phyloP scores from a whole-genome alignment of 2,888 invertebrate species.

The Hemistola chrysoprasaria region DNA sequence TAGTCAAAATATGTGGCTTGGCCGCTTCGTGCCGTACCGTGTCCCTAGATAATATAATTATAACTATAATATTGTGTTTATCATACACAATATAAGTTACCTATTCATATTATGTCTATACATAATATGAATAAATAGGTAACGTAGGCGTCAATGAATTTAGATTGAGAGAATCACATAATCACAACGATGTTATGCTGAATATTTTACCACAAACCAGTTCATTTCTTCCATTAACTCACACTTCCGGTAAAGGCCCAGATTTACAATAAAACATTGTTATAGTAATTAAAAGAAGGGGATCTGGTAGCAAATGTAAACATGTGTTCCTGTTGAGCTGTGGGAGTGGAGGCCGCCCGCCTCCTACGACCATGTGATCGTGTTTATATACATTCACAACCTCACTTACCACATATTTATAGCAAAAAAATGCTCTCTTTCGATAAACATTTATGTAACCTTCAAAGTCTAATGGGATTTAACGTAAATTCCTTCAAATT shows the following conservation, averaged over 20 bases:
- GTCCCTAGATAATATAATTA: no score
- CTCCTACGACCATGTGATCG: constrained; percentile 49
- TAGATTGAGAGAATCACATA: no score
- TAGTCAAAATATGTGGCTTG: no score
- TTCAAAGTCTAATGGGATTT: constrained; percentile 18
- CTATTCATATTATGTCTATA: no score
- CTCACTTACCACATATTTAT: constrained; percentile 52
- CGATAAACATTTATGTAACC: constrained; percentile 22
- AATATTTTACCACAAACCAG: no score
- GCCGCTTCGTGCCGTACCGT: no score
- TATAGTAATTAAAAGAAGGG: constrained; percentile 43
- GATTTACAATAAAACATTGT: constrained; percentile 28
- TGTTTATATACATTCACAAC: constrained; percentile 59
- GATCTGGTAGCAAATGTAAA: constrained; percentile 58
- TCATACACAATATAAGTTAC: no score
- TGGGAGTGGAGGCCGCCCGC: constrained; percentile 64
- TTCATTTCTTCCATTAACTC: constrained; percentile 3
- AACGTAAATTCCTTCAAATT: constrained; percentile 11
- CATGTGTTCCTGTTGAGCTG: constrained; percentile 67
- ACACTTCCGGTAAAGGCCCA: constrained; percentile 22
- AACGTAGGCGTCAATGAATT: no score
- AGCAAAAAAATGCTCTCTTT: constrained; percentile 38
- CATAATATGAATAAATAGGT: no score
- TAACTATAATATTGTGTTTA: no score
- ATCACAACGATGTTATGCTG: no score